Conservation (phyloP, 2,888 invertebrate genomes). For the Julus scandinavius region DNA sequence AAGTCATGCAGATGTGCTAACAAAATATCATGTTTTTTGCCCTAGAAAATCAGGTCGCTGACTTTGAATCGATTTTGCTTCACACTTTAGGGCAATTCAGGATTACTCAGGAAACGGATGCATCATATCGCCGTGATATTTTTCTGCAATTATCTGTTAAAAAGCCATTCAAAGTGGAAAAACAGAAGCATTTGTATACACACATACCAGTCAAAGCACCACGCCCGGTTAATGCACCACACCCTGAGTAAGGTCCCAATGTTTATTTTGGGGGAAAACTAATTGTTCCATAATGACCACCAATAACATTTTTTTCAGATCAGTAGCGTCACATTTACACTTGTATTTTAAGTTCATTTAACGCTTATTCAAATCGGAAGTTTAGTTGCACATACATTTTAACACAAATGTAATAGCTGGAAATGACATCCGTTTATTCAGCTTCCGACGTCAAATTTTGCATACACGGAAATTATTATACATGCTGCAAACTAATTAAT, state of each 20-base stretch:
- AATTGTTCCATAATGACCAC: background rate
- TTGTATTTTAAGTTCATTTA: too few relatives aligned
- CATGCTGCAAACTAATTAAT: too few relatives aligned
- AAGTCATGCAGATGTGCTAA: background rate
- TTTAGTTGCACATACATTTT: too few relatives aligned
- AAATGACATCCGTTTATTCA: too few relatives aligned
- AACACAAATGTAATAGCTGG: too few relatives aligned
- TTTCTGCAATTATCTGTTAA: slow-evolving; percentile 27
- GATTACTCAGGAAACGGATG: slow-evolving; percentile 14
- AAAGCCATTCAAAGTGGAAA: slow-evolving; percentile 33
- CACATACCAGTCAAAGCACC: background rate
- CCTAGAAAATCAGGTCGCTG: background rate
- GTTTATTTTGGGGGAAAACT: background rate
- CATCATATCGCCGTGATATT: slow-evolving; percentile 1
- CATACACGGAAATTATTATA: too few relatives aligned
- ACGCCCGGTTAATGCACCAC: background rate
- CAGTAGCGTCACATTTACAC: too few relatives aligned
- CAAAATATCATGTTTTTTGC: background rate
- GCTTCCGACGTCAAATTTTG: too few relatives aligned
- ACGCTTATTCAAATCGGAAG: too few relatives aligned
- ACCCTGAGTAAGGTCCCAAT: background rate
- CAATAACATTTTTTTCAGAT: background rate
- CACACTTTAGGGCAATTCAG: background rate
- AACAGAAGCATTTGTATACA: background rate
- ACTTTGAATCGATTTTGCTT: slow-evolving; percentile 33